Conservation (phyloP, 2,797 vertebrate species). For the Cottoperca gobio region DNA sequence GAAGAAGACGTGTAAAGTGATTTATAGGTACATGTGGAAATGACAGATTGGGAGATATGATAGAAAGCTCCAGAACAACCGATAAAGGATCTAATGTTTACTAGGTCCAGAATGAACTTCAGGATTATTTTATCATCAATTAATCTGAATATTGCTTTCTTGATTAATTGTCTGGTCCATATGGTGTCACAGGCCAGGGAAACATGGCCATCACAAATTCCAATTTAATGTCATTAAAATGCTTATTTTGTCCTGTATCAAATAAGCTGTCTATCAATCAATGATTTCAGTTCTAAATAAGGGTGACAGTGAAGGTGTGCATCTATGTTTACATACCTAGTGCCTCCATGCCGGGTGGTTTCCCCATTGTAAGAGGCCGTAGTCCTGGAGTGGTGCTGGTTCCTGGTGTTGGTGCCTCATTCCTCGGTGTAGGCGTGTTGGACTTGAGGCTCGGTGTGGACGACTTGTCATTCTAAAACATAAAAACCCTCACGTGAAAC, state of each 20-base stretch:
- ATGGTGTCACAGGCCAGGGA: neutral
- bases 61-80: neutral
- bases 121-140: neutral
- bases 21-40: neutral
- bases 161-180: neutral
- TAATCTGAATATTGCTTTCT: neutral
- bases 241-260: too few relatives aligned
- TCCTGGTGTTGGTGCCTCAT: constrained; percentile 93
- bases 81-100: neutral
- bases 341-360: constrained; percentile 92
- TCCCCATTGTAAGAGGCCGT: constrained; percentile 89
- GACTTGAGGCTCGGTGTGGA: constrained; percentile 96
- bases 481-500: constrained; percentile 30
- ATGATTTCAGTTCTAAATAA: neutral
- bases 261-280: too few relatives aligned
- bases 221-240: too few relatives aligned
- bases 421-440: constrained; percentile 94
- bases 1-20: neutral
- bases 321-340: constrained; percentile 81
- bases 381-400: constrained; percentile 95
- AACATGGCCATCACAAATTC: neutral
- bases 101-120: neutral
- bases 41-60: neutral
- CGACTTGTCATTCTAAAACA: constrained; percentile 93
- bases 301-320: neutral